Evolutionary conservation across 2,888 invertebrate species (phyloP).

Genomic region (Sussaba pulchella): DNA sequence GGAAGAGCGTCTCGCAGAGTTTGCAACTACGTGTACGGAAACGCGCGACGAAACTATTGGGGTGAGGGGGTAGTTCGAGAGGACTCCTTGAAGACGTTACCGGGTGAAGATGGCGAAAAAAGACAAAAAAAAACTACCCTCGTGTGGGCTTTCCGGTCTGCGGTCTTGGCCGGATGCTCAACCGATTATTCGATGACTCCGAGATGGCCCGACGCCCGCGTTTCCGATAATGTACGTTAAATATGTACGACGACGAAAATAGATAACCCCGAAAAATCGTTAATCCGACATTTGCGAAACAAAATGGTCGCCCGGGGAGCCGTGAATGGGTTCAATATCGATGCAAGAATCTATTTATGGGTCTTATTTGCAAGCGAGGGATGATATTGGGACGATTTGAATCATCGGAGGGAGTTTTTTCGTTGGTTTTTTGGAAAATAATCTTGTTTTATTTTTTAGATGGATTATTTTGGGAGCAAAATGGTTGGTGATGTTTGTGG

Average conservation of each 20-base stretch:
- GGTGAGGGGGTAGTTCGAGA: constrained; percentile 32
- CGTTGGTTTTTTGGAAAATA: too few species aligned
- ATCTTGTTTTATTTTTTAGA: too few species aligned
- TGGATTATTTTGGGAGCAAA: too few species aligned
- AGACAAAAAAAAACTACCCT: constrained; percentile 52
- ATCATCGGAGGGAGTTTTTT: too few species aligned
- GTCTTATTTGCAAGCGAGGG: too few species aligned
- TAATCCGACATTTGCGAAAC: too few species aligned
- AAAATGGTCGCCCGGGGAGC: too few species aligned
- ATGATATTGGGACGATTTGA: too few species aligned
- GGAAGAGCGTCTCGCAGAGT: constrained; percentile 55
- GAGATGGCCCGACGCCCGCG: constrained; percentile 51
- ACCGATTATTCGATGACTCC: constrained; percentile 64
- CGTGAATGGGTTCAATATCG: too few species aligned
- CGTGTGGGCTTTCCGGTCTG: constrained; percentile 23
- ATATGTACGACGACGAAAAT: not conserved
- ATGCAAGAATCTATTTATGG: too few species aligned
- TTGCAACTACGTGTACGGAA: constrained; percentile 52
- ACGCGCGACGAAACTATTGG: constrained; percentile 21
- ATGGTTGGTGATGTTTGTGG: too few species aligned
- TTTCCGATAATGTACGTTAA: constrained; percentile 24
- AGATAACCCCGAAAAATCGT: not conserved
- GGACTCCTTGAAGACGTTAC: too few species aligned
- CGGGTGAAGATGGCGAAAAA: constrained; percentile 53
- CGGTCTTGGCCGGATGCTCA: constrained; percentile 50